Evolutionary conservation across 2,797 vertebrate genomes (phyloP), one percentile per base, ranked within the genome.

Genomic region (Sebastes trivittatus): DNA sequence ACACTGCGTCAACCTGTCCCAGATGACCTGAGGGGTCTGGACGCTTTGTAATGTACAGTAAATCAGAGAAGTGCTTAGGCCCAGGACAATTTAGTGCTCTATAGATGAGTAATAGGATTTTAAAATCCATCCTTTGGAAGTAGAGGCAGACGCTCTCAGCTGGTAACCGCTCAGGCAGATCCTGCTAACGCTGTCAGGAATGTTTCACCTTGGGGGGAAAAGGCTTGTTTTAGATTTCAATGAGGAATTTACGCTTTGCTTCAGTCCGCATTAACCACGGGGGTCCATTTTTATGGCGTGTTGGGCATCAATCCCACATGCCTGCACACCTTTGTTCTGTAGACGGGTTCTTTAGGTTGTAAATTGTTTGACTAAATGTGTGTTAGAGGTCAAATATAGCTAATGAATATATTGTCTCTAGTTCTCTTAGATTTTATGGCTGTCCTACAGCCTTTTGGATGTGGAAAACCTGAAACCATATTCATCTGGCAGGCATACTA

Each of bases 111-210:
- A 42, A 64, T 14, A 64, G 1, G 22, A 58, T 56, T 22, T 56
- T 75, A 11, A 75, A 25, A 75, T 42, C 11, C 42, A 22, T 65
- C 52, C 18, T 56, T 56, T 65, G 72, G 49, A 54, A 54, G 49
- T 18, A n/a, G 49, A 22, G 49, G 49, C 49, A 54, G 49, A 54
- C n/a, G 9, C 49, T 54, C 29, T 49, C 29, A 16, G 55, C 73
- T 83, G 73, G 74, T 66, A 82, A 75, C 56, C 6, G 9, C 30
- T 68, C n/a, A 18, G 27, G 59, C 34, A 29, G 49, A 77, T 60
- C 34, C 34, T 72, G 58, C 72, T 68, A 38, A 83, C 75, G 94
- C 59, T 1, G 52, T 32, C 59, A 78, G 76, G 81, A 90, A 87
- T 86, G 78, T 60, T 67, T 46, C 58, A 29, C 49, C 76, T 82